Conservation (phyloP, 2,888 invertebrate species). For the Stramonita haemastoma region DNA sequence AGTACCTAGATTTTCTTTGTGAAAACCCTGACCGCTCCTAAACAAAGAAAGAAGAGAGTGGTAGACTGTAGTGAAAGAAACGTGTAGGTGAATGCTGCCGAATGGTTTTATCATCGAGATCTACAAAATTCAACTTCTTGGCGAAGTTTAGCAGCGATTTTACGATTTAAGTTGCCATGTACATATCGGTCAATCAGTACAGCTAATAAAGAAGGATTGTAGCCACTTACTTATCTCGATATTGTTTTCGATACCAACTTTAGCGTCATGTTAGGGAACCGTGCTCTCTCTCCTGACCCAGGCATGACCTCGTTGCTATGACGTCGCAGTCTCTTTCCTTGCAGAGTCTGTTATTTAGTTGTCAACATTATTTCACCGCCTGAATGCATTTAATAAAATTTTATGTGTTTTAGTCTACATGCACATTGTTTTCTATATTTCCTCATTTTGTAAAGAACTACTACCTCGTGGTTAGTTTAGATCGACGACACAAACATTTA, state of each 20-base stretch:
- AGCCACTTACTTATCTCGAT: background rate
- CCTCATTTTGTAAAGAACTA: background rate
- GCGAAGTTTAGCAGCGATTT: background rate
- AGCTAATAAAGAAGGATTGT: background rate
- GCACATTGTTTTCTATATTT: background rate
- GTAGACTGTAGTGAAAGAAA: background rate
- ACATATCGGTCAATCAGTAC: background rate
- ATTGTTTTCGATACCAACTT: conserved; percentile 12
- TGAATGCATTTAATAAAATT: background rate
- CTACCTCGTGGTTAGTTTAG: background rate
- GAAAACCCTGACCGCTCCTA: background rate
- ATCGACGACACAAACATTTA: background rate
- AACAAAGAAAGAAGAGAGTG: background rate
- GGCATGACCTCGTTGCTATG: conserved; percentile 27
- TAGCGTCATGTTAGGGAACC: background rate
- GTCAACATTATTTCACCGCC: background rate
- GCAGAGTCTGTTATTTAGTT: background rate
- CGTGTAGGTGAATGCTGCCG: no score
- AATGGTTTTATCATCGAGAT: background rate
- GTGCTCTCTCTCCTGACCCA: background rate
- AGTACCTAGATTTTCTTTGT: background rate
- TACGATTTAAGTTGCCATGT: background rate
- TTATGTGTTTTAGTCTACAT: background rate
- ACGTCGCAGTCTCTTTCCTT: background rate
- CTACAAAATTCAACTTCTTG: background rate